Percentiles rank a stretch among this genome's conserved stretches.
phyloP scores from a whole-genome alignment of 2,113 vertebrate species.

The Aythya baeri region DNA sequence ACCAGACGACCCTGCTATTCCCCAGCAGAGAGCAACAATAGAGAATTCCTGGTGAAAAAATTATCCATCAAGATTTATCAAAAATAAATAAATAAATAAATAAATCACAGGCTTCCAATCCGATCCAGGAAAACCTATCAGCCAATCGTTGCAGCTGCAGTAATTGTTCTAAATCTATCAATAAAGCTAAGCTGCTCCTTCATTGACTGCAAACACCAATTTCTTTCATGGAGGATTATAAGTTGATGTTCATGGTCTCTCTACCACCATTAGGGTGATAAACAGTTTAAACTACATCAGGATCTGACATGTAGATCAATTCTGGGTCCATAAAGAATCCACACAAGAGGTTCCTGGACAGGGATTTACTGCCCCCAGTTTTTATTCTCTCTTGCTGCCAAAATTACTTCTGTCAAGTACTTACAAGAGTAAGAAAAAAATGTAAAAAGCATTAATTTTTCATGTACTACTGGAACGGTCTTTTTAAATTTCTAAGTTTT shows the following conservation, averaged over 20 bases:
- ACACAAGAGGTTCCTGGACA: conserved; percentile 76
- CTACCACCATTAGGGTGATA: conserved; percentile 81
- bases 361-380: conserved; percentile 78
- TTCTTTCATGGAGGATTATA: conserved; percentile 74
- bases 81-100: background rate
- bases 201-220: conserved; percentile 76
- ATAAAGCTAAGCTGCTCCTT: conserved; percentile 72
- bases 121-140: conserved; percentile 47
- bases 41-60: background rate
- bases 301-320: conserved; percentile 84
- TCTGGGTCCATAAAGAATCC: conserved; percentile 82
- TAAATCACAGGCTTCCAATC: background rate
- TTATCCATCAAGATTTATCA: conserved; percentile 40
- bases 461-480: conserved; percentile 59
- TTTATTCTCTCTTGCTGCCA: conserved; percentile 81
- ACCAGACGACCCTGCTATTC: background rate
- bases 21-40: background rate
- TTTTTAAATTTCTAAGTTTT: conserved; percentile 52
- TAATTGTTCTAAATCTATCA: conserved; percentile 80
- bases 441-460: conserved; percentile 79
- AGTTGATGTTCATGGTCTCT: conserved; percentile 74
- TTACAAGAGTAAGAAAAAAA: conserved; percentile 72
- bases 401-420: conserved; percentile 85
- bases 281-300: conserved; percentile 84
- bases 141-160: conserved; percentile 67